Evolutionary conservation across 2,888 invertebrate genomes (phyloP), one percentile per base, ranked within the genome.

Genomic region (Tinea semifulvella): DNA sequence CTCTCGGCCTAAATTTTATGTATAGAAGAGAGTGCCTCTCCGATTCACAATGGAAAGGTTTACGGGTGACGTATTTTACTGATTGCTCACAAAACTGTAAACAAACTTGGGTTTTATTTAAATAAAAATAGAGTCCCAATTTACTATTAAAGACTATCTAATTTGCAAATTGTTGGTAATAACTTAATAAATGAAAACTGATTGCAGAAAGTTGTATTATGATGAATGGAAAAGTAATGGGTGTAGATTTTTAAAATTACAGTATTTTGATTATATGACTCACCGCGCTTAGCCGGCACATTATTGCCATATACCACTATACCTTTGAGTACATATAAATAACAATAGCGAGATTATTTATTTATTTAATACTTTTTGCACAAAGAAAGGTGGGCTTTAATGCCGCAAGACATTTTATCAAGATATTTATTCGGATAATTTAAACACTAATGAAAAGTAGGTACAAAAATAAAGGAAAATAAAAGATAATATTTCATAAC

Each of bases 121-220:
- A 18, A 4, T 7, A 10, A 3, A 2, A 2, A 6, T 8, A 36
- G 18, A 18, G n/a, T 18, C 18, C 10, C n/a, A 36, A 36, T 18
- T 36, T 18, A 14, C 17, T 4, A 4, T 3, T 3, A n/a, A 10
- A 2, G 17, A 5, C 8, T 18, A 17, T 14, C 36, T 36, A 36
- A 56, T 63, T 65, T 65, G 58, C 55, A 58, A 59, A 65, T 61
- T 66, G 55, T 53, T 57, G 57, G 58, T 61, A 60, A 59, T 58
- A 61, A 52, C 50, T 51, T 54, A 51, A 53, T 56, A 58, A 60
- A 60, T 58, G 56, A 56, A 57, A 55, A 61, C 57, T 57, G 58
- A 61, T 62, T 58, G 57, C 51, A 48, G 51, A 52, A 53, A 47
- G 7, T n/a, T n/a, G 2, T 31, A 31, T 31, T 31, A 31, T 31